Evolutionary conservation across 1,140 invertebrate genomes (phyloP), one percentile per base, ranked within the genome.

Genomic region (Eumaeus atala): DNA sequence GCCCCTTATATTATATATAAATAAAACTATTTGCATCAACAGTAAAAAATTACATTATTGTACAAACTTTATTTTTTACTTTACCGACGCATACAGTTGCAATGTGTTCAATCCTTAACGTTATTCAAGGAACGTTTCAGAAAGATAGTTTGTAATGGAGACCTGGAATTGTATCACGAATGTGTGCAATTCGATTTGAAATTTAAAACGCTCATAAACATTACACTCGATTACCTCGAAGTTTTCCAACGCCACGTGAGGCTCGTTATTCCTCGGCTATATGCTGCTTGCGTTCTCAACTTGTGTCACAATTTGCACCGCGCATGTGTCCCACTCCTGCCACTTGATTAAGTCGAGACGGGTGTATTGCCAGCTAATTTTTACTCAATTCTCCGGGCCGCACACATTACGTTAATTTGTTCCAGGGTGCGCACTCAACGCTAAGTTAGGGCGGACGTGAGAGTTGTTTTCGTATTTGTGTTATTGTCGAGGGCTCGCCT

Each of bases 141-240:
- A 66, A 59, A 62, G 63, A 62, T 65, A 58, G 57, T 59, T 61
- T 56, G 52, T 58, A 64, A 68, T 64, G 59, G 66, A 62, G 62
- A 59, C 51, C 58, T 52, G 52, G 61, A 71, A 64, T 63, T 62
- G 64, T 62, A 66, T 66, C 60, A 59, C 58, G 66, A 72, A 64
- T 61, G 62, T 47, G 61, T 48, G 53, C 66, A 63, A 60, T 71
- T 70, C 63, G 61, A 65, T 68, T 67, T 59, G 52, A 69, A 75
- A 74, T 75, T 70, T 75, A 75, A 75, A 66, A 56, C 61, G 54
- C 52, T 70, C 69, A 74, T 75, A 75, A 77, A 77, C 72, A 74
- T 75, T 59, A 53, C 67, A 68, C 66, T 65, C 69, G 69, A 74
- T 75, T 71, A 62, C 72, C 61, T 53, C 61, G 40, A 64, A 67